phyloP scores from a whole-genome alignment of 2,797 vertebrate genomes.

The Macropus fuliginosus region DNA sequence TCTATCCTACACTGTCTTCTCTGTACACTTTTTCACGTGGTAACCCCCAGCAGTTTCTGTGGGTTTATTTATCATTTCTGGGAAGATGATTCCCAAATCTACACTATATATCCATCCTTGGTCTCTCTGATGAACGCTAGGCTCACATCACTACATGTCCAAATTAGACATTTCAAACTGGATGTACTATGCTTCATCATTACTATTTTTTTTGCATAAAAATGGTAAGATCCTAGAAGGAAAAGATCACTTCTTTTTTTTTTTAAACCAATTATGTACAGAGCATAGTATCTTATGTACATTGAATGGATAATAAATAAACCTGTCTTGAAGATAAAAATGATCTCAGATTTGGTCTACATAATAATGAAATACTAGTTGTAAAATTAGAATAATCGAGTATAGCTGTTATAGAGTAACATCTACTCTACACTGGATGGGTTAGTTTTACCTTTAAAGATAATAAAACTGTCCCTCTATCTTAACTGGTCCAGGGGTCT shows the following conservation, averaged over 20 bases:
- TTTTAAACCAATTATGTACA: background rate
- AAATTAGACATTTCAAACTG: background rate
- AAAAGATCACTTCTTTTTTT: background rate
- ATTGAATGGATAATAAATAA: background rate
- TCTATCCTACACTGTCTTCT: background rate
- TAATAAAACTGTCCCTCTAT: background rate
- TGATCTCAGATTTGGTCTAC: slow-evolving; percentile 48
- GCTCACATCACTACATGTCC: background rate
- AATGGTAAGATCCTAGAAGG: background rate
- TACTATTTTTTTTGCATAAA: background rate
- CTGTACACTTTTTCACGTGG: background rate
- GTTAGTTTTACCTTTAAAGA: background rate
- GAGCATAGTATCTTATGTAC: background rate
- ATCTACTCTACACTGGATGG: background rate
- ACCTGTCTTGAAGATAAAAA: background rate
- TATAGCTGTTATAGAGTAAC: background rate
- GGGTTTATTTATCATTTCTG: background rate
- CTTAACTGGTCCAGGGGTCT: background rate
- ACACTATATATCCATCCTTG: background rate
- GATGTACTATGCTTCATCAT: background rate
- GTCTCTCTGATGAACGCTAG: background rate
- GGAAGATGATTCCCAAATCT: background rate
- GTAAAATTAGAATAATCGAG: background rate
- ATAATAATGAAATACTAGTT: slow-evolving; percentile 31
- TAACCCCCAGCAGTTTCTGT: background rate